Evolutionary conservation across 2,797 vertebrate species (phyloP).

Genomic region (Coendou prehensilis): DNA sequence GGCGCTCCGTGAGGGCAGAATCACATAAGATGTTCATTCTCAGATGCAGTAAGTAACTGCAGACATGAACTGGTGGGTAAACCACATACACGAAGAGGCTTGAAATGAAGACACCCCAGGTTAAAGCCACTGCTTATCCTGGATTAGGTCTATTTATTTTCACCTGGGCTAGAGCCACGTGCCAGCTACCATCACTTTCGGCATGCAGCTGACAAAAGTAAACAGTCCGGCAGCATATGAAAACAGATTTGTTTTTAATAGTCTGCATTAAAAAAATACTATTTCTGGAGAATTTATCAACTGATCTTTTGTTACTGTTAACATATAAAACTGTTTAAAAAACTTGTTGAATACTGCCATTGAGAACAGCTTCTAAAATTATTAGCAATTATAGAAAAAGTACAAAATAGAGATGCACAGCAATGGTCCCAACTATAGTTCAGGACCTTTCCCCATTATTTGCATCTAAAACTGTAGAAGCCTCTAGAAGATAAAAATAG

Average conservation of each 20-base stretch:
- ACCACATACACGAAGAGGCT: not conserved
- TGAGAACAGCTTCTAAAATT: conserved; percentile 31
- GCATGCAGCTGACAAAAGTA: conserved; percentile 2
- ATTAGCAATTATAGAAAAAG: not conserved
- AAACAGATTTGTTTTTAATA: conserved; percentile 27
- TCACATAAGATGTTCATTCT: not conserved
- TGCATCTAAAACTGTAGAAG: not conserved
- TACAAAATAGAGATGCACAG: not conserved
- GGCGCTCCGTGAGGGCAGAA: not conserved
- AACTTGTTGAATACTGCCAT: not conserved
- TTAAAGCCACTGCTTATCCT: conserved; percentile 5
- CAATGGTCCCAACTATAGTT: not conserved
- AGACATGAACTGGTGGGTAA: not conserved
- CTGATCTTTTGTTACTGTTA: not conserved
- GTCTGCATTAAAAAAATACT: not conserved
- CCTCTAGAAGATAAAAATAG: not conserved
- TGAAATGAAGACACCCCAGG: not conserved
- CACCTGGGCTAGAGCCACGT: not conserved
- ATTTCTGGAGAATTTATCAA: conserved; percentile 30
- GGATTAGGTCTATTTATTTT: conserved; percentile 37
- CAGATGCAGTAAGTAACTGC: not conserved
- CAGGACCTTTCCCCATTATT: not conserved
- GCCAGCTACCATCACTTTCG: conserved; percentile 33
- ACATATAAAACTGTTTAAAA: not conserved
- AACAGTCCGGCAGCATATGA: not conserved